Conservation (phyloP, 2,888 invertebrate genomes). For the Diarsia mendica region DNA sequence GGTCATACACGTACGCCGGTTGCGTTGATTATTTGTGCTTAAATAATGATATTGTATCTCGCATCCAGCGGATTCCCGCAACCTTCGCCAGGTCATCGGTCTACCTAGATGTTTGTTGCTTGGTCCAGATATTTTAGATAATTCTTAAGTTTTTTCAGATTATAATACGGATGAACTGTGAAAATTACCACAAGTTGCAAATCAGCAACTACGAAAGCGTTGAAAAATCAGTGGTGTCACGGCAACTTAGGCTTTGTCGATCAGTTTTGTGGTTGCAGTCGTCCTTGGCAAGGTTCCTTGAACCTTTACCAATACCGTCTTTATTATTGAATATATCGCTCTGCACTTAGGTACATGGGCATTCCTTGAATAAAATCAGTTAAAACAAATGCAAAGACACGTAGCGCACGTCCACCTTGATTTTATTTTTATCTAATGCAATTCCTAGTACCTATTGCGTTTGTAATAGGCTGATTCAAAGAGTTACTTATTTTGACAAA, state of each 20-base stretch:
- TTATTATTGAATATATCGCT: not conserved
- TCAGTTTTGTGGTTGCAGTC: not conserved
- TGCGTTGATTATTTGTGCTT: not conserved
- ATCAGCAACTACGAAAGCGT: not conserved
- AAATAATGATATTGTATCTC: not conserved
- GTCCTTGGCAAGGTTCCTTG: not conserved
- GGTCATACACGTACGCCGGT: too few relatives aligned
- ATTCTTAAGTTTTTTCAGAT: not conserved
- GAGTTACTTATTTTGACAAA: not conserved
- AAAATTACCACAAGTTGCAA: not conserved
- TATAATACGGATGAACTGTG: not conserved
- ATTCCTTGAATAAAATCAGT: constrained; percentile 17
- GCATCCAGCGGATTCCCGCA: too few relatives aligned
- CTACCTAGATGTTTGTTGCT: too few relatives aligned
- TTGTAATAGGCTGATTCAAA: not conserved
- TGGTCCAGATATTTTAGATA: not conserved
- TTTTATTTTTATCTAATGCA: constrained; percentile 14
- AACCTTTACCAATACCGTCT: not conserved
- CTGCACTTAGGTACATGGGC: not conserved
- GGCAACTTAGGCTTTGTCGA: not conserved
- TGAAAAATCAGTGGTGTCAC: not conserved
- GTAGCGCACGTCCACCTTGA: constrained; percentile 22
- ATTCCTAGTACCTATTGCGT: constrained; percentile 6
- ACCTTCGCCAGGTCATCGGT: too few relatives aligned
- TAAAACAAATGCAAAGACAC: constrained; percentile 27